phyloP scores from a whole-genome alignment of 2,113 vertebrate genomes.

The Hylia prasina region DNA sequence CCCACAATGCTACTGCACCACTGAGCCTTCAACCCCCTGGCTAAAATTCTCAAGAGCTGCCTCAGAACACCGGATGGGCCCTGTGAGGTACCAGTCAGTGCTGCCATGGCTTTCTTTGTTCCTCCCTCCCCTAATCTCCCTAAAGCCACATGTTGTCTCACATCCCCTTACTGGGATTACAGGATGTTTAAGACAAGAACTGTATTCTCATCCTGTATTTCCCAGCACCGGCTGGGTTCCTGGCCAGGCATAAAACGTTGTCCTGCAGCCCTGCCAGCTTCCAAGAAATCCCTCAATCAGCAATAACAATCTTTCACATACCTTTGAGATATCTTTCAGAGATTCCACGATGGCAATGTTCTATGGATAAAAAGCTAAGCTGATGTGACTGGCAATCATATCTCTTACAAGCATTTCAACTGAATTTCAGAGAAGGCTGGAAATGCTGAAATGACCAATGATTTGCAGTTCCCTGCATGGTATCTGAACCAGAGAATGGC shows the following conservation, averaged over 20 bases:
- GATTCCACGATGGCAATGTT: background rate
- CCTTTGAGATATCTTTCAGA: background rate
- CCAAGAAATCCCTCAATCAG: background rate
- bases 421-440: background rate
- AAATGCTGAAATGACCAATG: background rate
- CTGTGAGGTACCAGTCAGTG: background rate
- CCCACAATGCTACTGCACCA: background rate
- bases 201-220: background rate
- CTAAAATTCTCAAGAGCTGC: background rate
- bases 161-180: background rate
- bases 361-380: background rate
- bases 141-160: background rate
- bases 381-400: background rate
- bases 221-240: background rate
- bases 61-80: background rate
- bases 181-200: conserved; percentile 3
- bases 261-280: background rate
- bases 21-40: background rate
- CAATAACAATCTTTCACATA: background rate
- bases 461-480: background rate
- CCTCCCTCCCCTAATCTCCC: background rate
- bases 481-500: background rate
- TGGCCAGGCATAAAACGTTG: accelerated
- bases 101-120: background rate
- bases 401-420: background rate